Conservation (phyloP, 2,797 vertebrate genomes). For the Tamandua tetradactyla region DNA sequence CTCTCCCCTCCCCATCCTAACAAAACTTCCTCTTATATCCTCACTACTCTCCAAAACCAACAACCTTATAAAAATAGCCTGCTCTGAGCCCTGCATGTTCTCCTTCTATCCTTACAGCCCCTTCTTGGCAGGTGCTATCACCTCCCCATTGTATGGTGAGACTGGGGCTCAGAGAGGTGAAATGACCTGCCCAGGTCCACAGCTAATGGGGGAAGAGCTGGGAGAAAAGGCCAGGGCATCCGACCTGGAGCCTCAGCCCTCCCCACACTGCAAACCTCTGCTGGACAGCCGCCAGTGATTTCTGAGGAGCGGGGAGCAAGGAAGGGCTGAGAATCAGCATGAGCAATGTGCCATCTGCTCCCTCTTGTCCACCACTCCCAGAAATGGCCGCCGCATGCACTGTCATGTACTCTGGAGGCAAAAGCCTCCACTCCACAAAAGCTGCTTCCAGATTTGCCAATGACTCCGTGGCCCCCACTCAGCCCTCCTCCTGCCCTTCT, state of each 20-base stretch:
- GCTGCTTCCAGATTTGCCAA: not conserved
- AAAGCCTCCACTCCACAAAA: not conserved
- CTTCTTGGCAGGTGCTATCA: not conserved
- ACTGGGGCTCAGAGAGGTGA: not conserved
- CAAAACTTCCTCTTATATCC: not conserved
- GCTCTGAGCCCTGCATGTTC: not conserved
- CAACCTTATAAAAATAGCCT: too few relatives aligned
- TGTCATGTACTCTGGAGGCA: too few relatives aligned
- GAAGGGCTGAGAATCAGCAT: not conserved
- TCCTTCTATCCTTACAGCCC: not conserved
- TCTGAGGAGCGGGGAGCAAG: not conserved
- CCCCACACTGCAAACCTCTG: too few relatives aligned
- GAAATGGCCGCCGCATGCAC: not conserved
- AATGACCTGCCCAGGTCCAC: not conserved
- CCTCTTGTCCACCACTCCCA: not conserved
- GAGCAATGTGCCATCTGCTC: not conserved
- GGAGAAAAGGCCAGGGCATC: not conserved
- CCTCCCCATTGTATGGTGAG: too few relatives aligned
- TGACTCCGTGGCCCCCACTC: not conserved
- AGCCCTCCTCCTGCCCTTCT: not conserved
- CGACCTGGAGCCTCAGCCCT: too few relatives aligned
- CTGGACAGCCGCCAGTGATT: not conserved
- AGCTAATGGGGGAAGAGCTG: not conserved
- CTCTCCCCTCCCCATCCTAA: too few relatives aligned
- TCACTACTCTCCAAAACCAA: not conserved